Evolutionary conservation across 2,797 vertebrate genomes (phyloP).

Genomic region (Lagorchestes hirsutus): DNA sequence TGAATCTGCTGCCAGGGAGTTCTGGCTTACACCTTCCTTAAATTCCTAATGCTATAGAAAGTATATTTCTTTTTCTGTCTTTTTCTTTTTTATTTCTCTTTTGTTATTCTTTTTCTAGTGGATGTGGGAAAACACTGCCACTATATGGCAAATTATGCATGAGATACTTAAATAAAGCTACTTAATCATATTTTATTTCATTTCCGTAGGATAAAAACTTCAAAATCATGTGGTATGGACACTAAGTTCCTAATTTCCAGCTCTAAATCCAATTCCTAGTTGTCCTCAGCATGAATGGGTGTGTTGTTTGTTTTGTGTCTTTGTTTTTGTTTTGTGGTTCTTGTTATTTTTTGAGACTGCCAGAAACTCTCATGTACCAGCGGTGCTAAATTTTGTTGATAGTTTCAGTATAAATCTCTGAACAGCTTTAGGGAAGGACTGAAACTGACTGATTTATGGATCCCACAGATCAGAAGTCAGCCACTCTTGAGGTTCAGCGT

Average conservation of each 20-base stretch:
- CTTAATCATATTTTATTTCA: slow-evolving; percentile 1
- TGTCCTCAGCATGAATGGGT: neutral
- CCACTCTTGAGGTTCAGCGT: neutral
- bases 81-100: neutral
- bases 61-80: no score
- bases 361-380: neutral
- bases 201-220: slow-evolving; percentile 9
- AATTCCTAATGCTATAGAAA: neutral
- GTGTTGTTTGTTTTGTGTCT: neutral
- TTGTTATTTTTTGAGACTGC: neutral
- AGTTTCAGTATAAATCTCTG: neutral
- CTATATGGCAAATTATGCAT: neutral
- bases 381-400: neutral
- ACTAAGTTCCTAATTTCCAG: neutral
- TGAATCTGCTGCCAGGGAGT: slow-evolving; percentile 43
- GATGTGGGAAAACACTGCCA: fast-evolving
- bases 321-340: neutral
- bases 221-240: neutral
- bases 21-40: slow-evolving; percentile 12
- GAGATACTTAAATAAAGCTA: neutral
- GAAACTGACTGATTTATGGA: neutral
- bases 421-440: neutral
- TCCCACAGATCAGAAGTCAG: neutral
- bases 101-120: neutral
- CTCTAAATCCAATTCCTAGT: slow-evolving; percentile 12